These are phyloP conservation scores for Momotus momota DNA, from an alignment of 2,797 vertebrate genomes.

Conservation along the genomic window DNA sequence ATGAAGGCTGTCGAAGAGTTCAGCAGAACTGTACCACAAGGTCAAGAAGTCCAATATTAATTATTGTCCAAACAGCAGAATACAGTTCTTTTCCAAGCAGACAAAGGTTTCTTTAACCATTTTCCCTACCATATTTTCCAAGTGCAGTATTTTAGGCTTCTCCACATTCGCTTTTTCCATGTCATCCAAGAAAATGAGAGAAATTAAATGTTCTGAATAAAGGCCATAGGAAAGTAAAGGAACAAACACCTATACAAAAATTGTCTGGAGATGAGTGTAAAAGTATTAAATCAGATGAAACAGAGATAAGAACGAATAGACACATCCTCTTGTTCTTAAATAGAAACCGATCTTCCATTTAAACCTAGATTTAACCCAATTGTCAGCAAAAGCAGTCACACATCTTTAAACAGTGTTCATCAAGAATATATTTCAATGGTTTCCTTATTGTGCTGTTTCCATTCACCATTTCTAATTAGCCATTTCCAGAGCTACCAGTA, in stretches of 20 bases:
- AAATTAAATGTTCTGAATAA: not conserved
- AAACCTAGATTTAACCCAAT: not conserved
- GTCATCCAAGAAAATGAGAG: not conserved
- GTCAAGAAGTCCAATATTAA: not conserved
- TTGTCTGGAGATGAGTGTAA: not conserved
- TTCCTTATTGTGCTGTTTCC: not conserved
- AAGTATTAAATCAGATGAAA: not conserved
- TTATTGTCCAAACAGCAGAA: not conserved
- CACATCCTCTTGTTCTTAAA: not conserved
- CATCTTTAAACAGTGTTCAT: not conserved
- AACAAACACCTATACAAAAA: not conserved
- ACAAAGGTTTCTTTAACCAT: not conserved
- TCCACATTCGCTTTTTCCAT: not conserved
- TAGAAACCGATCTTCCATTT: not conserved
- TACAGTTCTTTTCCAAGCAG: not conserved
- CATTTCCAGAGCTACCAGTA: not conserved
- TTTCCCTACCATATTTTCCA: not conserved
- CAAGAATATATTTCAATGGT: not conserved
- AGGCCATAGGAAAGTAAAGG: not conserved
- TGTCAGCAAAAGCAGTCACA: not conserved
- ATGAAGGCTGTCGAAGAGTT: not conserved
- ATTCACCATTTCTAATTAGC: not conserved
- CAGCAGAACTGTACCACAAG: not conserved
- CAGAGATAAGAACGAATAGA: not conserved
- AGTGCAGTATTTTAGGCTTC: not conserved